Percentiles rank a stretch among this genome's conserved stretches.
These are phyloP conservation scores for Etia nguti DNA, from an alignment of 2,113 vertebrate species.

Conservation along the genomic window DNA sequence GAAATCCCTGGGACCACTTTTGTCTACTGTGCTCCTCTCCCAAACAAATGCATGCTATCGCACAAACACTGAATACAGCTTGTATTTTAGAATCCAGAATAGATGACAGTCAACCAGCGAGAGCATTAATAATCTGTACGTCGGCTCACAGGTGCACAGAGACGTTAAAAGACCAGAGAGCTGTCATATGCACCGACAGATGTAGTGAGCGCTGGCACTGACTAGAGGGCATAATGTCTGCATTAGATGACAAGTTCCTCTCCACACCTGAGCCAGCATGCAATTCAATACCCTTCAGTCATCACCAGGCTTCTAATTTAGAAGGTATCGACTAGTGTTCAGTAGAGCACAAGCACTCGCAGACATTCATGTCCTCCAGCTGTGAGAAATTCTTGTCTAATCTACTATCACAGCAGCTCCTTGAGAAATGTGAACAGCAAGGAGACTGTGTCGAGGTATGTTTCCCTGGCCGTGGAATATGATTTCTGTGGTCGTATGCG, in stretches of 20 bases:
- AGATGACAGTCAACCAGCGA: background rate
- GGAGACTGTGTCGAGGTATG: background rate
- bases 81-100: background rate
- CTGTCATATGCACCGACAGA: background rate
- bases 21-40: background rate
- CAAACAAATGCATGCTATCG: background rate
- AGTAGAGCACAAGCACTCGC: background rate
- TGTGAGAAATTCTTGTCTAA: background rate
- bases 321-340: conserved; percentile 13
- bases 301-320: background rate
- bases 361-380: background rate
- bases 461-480: background rate
- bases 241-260: background rate
- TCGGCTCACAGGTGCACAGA: conserved; percentile 2
- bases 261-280: conserved; percentile 35
- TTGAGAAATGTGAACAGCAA: background rate
- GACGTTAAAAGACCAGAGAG: background rate
- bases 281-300: conserved; percentile 2
- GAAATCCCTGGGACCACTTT: background rate
- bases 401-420: background rate
- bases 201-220: background rate
- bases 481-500: background rate
- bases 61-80: background rate
- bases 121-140: background rate
- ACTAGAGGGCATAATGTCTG: conserved; percentile 23